These are phyloP conservation scores for Diorhabda carinulata DNA, from an alignment of 1,140 invertebrate genomes.

Conservation along the genomic window DNA sequence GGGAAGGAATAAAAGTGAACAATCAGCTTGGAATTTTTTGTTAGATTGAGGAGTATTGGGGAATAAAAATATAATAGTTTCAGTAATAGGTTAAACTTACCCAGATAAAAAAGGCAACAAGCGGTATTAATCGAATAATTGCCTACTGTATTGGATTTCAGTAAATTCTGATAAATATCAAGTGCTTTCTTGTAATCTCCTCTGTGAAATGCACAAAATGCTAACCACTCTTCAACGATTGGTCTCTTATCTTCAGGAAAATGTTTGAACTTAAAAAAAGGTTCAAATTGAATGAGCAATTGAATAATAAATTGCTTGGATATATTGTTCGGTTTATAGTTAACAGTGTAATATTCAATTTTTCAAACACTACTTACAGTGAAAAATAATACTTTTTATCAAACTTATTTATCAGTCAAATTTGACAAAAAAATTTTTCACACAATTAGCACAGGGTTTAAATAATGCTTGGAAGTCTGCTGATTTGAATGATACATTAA, in stretches of 20 bases:
- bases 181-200: constrained; percentile 88
- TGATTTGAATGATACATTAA: too few species aligned
- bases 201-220: constrained; percentile 91
- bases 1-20: too few species aligned
- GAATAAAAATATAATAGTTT: too few species aligned
- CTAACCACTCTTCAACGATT: constrained; percentile 75
- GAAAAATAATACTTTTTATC: too few species aligned
- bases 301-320: too few species aligned
- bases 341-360: neutral
- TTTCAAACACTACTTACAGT: neutral
- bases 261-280: constrained; percentile 43
- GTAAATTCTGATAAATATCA: constrained; percentile 61
- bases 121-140: constrained; percentile 76
- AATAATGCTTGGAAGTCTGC: too few species aligned
- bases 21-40: too few species aligned
- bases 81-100: constrained; percentile 47
- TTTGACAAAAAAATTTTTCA: too few species aligned
- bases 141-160: constrained; percentile 47
- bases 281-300: neutral
- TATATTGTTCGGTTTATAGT: constrained; percentile 8
- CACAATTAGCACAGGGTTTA: too few species aligned
- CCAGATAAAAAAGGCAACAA: constrained; percentile 94
- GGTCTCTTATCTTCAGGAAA: constrained; percentile 31
- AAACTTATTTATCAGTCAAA: too few species aligned
- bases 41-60: too few species aligned